A percentile compares a stretch with the other conserved stretches of the same genome.
These are phyloP conservation scores for Microtus oregoni DNA, from an alignment of 2,113 vertebrate genomes.

Conservation along the genomic window DNA sequence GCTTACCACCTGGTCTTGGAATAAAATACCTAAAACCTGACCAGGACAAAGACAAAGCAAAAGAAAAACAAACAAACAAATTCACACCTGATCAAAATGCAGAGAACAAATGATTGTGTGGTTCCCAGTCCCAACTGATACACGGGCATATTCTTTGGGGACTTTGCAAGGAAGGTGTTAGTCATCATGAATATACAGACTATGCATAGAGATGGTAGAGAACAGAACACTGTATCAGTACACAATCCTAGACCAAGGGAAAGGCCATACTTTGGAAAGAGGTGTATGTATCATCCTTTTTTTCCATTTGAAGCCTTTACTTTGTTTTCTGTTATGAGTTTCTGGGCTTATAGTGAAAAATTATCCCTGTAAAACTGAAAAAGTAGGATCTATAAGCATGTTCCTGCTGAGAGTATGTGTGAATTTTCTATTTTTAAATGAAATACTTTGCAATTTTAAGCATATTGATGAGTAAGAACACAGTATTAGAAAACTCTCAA, in stretches of 20 bases:
- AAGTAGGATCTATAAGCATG: neutral
- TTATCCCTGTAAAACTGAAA: neutral
- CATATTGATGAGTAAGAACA: neutral
- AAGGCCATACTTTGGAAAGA: neutral
- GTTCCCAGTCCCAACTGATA: neutral
- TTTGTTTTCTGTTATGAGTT: neutral
- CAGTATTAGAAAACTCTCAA: neutral
- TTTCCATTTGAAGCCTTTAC: neutral
- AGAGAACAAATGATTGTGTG: neutral
- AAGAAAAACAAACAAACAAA: too few species aligned
- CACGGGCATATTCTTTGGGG: neutral
- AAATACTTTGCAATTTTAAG: neutral
- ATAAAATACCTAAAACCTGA: too few species aligned
- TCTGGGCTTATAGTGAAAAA: neutral
- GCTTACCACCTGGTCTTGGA: too few species aligned
- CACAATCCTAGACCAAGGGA: neutral
- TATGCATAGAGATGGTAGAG: neutral
- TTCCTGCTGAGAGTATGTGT: neutral
- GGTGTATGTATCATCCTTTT: neutral
- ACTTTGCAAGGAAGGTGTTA: neutral
- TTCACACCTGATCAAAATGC: neutral
- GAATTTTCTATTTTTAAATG: conserved; percentile 31
- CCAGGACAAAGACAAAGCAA: neutral
- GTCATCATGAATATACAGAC: neutral
- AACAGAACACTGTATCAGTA: neutral